Evolutionary conservation across 2,113 vertebrate species (phyloP).

Genomic region (Pithys albifrons): DNA sequence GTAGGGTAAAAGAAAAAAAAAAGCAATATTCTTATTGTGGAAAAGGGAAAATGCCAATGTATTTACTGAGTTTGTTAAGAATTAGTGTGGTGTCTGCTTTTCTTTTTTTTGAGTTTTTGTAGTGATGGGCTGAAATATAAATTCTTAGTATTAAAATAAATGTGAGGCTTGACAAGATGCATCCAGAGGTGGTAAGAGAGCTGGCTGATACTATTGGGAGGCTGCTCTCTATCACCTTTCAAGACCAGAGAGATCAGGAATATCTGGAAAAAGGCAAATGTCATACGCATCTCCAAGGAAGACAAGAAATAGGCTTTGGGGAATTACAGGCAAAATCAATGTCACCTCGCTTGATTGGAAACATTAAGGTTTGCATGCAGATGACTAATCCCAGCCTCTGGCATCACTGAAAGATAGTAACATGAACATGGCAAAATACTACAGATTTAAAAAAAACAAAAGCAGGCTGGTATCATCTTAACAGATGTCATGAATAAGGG

Average conservation of each 20-base stretch:
- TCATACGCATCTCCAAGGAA: not conserved
- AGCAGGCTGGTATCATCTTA: not conserved
- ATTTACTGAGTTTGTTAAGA: not conserved
- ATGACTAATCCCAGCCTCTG: not conserved
- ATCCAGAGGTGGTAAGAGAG: not conserved
- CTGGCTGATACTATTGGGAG: not conserved
- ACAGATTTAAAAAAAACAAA: not conserved
- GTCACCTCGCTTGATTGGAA: not conserved
- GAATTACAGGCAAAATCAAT: not conserved
- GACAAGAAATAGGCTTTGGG: not conserved
- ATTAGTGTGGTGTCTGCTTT: not conserved
- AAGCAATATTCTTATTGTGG: not conserved
- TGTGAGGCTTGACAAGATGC: not conserved
- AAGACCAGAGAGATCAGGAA: not conserved
- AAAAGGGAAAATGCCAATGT: not conserved
- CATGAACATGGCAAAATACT: not conserved
- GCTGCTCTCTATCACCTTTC: not conserved
- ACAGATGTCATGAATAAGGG: not conserved
- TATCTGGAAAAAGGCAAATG: not conserved
- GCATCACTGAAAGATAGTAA: not conserved
- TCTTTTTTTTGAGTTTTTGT: not conserved
- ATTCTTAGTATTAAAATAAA: not conserved
- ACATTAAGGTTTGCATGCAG: not conserved
- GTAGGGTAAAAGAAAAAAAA: too few species aligned
- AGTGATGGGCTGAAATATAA: not conserved